phyloP scores from a whole-genome alignment of 2,797 vertebrate species.

The Rallus crepitans region DNA sequence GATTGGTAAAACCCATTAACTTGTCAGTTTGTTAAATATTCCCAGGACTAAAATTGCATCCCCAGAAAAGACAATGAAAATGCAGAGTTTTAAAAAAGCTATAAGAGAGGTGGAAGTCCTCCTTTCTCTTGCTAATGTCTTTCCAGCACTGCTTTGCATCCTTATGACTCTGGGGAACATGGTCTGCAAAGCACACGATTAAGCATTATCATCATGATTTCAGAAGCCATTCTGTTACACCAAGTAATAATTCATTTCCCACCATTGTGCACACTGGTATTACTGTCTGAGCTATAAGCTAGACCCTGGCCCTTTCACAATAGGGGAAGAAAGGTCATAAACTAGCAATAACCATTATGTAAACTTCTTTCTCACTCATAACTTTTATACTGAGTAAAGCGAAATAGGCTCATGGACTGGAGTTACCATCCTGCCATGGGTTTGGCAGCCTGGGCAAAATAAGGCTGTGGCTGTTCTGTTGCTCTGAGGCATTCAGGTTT shows the following conservation, averaged over 20 bases:
- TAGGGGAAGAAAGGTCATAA: neutral
- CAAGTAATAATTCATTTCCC: slow-evolving; percentile 36
- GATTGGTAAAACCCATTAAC: slow-evolving; percentile 15
- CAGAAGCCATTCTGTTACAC: slow-evolving; percentile 14
- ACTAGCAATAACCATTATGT: neutral
- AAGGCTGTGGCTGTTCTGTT: neutral
- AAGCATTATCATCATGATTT: slow-evolving; percentile 31
- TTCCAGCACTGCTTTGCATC: slow-evolving; percentile 41
- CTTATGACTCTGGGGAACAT: slow-evolving; percentile 35
- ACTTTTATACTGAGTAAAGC: neutral
- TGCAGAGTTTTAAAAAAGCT: neutral
- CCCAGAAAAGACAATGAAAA: neutral
- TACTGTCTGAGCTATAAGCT: neutral
- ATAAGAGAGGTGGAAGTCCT: neutral
- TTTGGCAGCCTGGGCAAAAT: neutral
- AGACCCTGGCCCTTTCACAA: neutral
- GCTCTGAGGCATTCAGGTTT: neutral
- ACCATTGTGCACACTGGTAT: neutral
- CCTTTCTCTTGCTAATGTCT: slow-evolving; percentile 27
- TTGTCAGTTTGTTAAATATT: slow-evolving; percentile 19
- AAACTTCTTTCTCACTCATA: neutral
- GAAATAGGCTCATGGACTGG: neutral
- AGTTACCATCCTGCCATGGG: neutral
- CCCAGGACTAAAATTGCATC: neutral
- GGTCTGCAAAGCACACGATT: slow-evolving; percentile 21